Conservation (phyloP, 2,797 vertebrate species). For the Gymnothorax javanicus region DNA sequence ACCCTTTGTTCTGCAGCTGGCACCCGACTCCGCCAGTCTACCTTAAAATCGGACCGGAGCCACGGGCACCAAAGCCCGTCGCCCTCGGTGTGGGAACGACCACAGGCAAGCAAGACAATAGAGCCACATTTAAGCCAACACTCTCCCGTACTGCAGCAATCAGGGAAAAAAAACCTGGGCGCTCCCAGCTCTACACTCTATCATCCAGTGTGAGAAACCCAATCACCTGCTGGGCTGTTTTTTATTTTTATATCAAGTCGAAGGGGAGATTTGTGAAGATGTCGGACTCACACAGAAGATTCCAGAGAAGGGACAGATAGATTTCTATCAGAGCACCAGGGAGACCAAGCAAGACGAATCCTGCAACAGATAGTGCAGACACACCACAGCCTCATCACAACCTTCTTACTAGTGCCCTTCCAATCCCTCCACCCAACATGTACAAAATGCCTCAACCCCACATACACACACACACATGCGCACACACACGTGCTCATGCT, state of each 20-base stretch:
- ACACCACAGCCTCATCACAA: background rate
- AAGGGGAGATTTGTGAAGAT: background rate
- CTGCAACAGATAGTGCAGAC: background rate
- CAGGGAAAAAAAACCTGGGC: no score
- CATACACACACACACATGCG: background rate
- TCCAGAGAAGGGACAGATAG: background rate
- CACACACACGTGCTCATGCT: conserved; percentile 8
- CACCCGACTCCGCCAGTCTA: conserved; percentile 19
- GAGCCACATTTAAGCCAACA: conserved; percentile 28
- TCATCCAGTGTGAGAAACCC: background rate
- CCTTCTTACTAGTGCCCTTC: no score
- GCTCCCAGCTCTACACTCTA: background rate
- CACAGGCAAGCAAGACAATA: conserved; percentile 49
- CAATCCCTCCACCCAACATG: background rate
- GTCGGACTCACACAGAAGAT: background rate
- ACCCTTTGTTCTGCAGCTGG: conserved; percentile 20
- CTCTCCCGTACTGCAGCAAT: conserved; percentile 19
- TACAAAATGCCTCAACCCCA: background rate
- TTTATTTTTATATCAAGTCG: background rate
- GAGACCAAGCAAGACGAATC: background rate
- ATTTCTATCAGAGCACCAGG: background rate
- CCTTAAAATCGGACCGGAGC: conserved; percentile 38
- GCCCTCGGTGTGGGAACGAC: conserved; percentile 53
- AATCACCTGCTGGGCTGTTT: background rate
- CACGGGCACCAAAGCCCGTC: background rate